phyloP scores from a whole-genome alignment of 2,113 vertebrate species.

The Caloenas nicobarica region DNA sequence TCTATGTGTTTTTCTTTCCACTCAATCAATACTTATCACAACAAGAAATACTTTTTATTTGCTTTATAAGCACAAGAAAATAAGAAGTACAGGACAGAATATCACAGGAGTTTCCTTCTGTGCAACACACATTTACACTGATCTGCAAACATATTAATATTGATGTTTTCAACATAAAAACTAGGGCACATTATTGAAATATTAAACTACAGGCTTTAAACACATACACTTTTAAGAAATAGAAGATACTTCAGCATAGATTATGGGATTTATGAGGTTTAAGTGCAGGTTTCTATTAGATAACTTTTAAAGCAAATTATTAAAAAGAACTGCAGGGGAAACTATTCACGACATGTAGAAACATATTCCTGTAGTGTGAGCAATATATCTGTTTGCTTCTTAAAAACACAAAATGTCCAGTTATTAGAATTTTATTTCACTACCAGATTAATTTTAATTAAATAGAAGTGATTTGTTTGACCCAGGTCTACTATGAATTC shows the following conservation, averaged over 20 bases:
- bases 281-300: not conserved
- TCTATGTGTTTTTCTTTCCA: not conserved
- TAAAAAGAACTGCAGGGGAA: not conserved
- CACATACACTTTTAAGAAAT: not conserved
- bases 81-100: not conserved
- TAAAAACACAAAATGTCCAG: not conserved
- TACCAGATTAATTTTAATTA: not conserved
- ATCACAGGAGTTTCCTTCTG: not conserved
- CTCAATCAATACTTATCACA: not conserved
- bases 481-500: not conserved
- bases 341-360: not conserved
- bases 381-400: not conserved
- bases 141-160: constrained; percentile 7
- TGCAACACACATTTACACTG: not conserved
- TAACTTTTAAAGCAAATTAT: not conserved
- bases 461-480: not conserved
- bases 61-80: not conserved
- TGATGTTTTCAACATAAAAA: constrained; percentile 1
- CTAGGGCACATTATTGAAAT: not conserved
- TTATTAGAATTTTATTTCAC: not conserved
- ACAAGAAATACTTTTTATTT: not conserved
- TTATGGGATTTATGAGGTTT: not conserved
- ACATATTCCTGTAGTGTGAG: not conserved
- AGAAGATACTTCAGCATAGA: not conserved
- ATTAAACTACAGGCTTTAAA: not conserved